Evolutionary conservation across 2,797 vertebrate genomes (phyloP).

Genomic region (Sardinella longiceps): DNA sequence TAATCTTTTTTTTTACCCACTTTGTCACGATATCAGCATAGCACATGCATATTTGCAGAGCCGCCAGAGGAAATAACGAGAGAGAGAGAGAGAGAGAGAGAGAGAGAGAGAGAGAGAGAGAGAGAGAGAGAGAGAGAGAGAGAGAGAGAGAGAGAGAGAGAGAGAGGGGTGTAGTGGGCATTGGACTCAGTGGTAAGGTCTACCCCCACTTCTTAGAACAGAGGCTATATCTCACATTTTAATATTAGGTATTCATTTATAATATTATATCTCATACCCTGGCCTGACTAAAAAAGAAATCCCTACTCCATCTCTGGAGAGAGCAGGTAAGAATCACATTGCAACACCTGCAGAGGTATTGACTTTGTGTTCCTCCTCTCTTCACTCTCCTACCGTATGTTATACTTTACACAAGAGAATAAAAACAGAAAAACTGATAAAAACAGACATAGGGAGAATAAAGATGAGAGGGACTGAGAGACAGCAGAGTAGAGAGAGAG

Average conservation of each 20-base stretch:
- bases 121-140: neutral
- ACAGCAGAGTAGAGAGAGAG: no score
- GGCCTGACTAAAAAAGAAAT: no score
- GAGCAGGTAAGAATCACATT: neutral
- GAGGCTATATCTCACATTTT: no score
- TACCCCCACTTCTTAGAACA: no score
- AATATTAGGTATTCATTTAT: no score
- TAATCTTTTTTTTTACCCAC: neutral
- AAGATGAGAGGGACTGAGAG: neutral
- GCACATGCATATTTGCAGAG: neutral
- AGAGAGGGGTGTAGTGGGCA: neutral
- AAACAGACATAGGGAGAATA: neutral
- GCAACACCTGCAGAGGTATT: neutral
- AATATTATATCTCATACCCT: no score
- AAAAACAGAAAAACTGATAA: no score
- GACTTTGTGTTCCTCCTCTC: neutral
- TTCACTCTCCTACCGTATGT: neutral
- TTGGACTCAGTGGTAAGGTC: no score
- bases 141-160: neutral
- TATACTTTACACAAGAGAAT: neutral
- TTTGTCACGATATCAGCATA: neutral
- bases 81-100: neutral
- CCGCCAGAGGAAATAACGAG: neutral
- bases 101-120: neutral
- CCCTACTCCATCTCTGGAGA: no score